These are phyloP conservation scores for Cryptotermes secundus DNA, from an alignment of 1,140 invertebrate genomes.

Conservation along the genomic window DNA sequence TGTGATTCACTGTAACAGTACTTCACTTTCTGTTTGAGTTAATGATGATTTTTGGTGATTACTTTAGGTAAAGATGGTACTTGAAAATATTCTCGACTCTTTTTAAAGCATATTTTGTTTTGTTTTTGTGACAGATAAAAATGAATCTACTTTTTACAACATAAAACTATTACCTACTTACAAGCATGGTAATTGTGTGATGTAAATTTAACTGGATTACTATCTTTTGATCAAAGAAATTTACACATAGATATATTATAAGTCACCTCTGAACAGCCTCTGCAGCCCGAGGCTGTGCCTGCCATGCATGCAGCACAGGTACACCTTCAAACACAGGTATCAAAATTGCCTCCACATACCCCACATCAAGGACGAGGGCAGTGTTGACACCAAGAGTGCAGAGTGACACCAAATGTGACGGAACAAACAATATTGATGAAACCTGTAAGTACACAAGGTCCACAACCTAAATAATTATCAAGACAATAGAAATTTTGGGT, in stretches of 20 bases:
- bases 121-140: too few relatives aligned
- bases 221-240: too few relatives aligned
- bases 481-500: not conserved
- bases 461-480: not conserved
- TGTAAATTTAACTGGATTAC: too few relatives aligned
- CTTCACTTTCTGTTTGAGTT: too few relatives aligned
- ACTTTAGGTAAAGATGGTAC: too few relatives aligned
- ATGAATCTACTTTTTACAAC: too few relatives aligned
- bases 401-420: slow-evolving; percentile 76
- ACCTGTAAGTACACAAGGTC: slow-evolving; percentile 48
- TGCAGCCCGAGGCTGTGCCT: slow-evolving; percentile 71
- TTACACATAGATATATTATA: not conserved
- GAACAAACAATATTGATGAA: slow-evolving; percentile 68
- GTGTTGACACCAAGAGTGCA: slow-evolving; percentile 74
- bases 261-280: slow-evolving; percentile 59
- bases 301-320: slow-evolving; percentile 75
- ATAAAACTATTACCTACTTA: too few relatives aligned
- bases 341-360: slow-evolving; percentile 77
- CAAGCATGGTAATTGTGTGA: too few relatives aligned
- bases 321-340: slow-evolving; percentile 86
- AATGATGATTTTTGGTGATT: too few relatives aligned
- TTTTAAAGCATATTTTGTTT: too few relatives aligned
- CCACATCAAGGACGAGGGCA: slow-evolving; percentile 82
- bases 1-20: too few relatives aligned
- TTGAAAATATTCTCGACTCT: too few relatives aligned